These are phyloP conservation scores for Adelges cooleyi DNA, from an alignment of 1,140 invertebrate genomes.

Conservation along the genomic window DNA sequence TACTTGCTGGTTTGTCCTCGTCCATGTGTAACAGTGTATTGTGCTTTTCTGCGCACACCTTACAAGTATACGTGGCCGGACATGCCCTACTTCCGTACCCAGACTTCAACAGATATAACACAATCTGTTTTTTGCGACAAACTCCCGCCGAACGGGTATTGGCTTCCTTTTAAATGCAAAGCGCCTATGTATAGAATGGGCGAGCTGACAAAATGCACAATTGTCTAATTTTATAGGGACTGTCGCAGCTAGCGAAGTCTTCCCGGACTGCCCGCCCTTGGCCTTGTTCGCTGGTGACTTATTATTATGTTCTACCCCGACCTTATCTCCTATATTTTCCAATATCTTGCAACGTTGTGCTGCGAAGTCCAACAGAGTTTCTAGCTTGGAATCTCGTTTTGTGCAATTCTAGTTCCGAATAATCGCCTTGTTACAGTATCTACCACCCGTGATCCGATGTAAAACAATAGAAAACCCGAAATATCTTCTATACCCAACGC, in stretches of 20 bases:
- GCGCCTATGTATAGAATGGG: background rate
- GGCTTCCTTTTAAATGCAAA: background rate
- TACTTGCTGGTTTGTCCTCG: rapidly evolving
- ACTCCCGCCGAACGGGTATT: background rate
- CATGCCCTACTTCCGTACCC: background rate
- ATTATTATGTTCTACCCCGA: too few species aligned
- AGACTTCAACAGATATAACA: background rate
- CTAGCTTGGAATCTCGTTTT: background rate
- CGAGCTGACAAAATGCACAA: background rate
- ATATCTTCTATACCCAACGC: background rate
- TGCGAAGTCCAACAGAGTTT: background rate
- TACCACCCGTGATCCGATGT: background rate
- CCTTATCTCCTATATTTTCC: background rate
- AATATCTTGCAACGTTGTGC: background rate
- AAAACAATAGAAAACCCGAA: background rate
- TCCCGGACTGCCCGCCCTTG: background rate
- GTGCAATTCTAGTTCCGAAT: background rate
- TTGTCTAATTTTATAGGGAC: background rate
- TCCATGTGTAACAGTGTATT: background rate
- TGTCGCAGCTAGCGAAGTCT: background rate
- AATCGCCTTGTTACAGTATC: background rate
- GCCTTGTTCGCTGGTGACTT: background rate
- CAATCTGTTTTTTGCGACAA: background rate
- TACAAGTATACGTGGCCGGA: background rate
- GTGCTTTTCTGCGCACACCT: background rate